Conservation (phyloP, 1,140 invertebrate genomes). For the Drosophila miranda region DNA sequence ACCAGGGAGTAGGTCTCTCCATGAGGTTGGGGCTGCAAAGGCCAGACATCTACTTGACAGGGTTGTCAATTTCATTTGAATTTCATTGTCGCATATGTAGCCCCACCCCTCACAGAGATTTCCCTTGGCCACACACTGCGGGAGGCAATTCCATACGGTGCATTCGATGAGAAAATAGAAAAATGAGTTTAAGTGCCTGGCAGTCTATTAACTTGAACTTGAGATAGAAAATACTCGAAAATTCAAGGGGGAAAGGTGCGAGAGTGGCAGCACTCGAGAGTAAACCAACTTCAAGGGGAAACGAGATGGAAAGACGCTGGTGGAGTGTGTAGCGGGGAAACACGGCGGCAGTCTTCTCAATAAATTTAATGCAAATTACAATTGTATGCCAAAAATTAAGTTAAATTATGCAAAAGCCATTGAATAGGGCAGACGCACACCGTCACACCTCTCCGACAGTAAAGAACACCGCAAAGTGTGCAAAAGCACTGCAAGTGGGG, state of each 20-base stretch:
- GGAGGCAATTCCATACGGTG: too few relatives aligned
- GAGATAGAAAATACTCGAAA: conserved; percentile 2
- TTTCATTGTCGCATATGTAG: conserved; percentile 70
- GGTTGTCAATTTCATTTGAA: conserved; percentile 73
- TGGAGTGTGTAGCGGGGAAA: neutral
- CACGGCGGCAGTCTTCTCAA: conserved; percentile 22
- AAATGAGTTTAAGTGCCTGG: conserved; percentile 1
- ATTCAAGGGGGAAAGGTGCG: too few relatives aligned
- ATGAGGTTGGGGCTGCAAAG: neutral
- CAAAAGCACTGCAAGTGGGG: conserved; percentile 48
- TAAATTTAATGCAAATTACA: conserved; percentile 81
- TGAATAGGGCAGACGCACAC: neutral
- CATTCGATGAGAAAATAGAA: too few relatives aligned
- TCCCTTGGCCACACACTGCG: too few relatives aligned
- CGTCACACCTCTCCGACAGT: conserved; percentile 24
- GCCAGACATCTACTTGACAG: conserved; percentile 61
- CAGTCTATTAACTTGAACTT: conserved; percentile 46
- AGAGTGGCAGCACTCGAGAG: neutral
- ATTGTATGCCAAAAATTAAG: conserved; percentile 75
- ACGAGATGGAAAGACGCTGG: too few relatives aligned
- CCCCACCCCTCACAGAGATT: too few relatives aligned
- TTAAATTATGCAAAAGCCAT: conserved; percentile 73
- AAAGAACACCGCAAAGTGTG: conserved; percentile 69
- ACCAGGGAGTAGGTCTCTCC: neutral
- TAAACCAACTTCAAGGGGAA: conserved; percentile 5